Base-by-base conservation (phyloP, 2,888 invertebrate species). In the Schizaphis graminum region DNA sequence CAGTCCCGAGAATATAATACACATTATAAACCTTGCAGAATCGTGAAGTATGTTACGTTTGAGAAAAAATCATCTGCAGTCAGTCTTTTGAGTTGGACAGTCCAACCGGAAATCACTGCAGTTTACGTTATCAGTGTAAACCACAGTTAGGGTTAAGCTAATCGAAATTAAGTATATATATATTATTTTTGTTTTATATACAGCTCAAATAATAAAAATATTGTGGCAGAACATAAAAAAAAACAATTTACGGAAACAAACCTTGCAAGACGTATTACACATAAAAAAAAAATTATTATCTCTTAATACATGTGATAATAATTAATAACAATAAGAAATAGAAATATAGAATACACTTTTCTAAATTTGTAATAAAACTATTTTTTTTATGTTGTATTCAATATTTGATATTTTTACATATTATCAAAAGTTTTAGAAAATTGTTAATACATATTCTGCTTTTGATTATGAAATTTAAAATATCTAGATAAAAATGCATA, bases 11-110 rank as follows among this genome's bases (percentile, higher is more conserved):
- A 89, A 57, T 56, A 57, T n/a, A 28, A 89, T 41, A 57, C 11
- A 44, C 35, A 85, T 44, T 44, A 26, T 85, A 16, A 57, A 57
- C 28, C 41, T 21, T 16, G 21, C 11, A 67, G n/a, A 67, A 35
- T 16, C 67, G 2, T 67, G 67, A 5, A 67, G 67, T 26, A 89
- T 44, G 28, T 89, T 61, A 28, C n/a, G 26, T 49, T 24, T 77
- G 47, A 61, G n/a, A 21, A 44, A 89, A 61, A 77, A 91, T 91
- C 90, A 91, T 77, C 35, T 77, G 90, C 90, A 91, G 90, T 1
- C 57, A 44, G 90, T 47, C 90, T 91, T 91, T 91, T 91, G n/a
- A 91, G 49, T 77, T 67, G 4, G 13, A 47, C 90, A 47, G 77
- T 35, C 49, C 49, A 41, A 91, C 90, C 35, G 67, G 47, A 91